Conservation (phyloP, 2,797 vertebrate species). For the Sciurus vulgaris region DNA sequence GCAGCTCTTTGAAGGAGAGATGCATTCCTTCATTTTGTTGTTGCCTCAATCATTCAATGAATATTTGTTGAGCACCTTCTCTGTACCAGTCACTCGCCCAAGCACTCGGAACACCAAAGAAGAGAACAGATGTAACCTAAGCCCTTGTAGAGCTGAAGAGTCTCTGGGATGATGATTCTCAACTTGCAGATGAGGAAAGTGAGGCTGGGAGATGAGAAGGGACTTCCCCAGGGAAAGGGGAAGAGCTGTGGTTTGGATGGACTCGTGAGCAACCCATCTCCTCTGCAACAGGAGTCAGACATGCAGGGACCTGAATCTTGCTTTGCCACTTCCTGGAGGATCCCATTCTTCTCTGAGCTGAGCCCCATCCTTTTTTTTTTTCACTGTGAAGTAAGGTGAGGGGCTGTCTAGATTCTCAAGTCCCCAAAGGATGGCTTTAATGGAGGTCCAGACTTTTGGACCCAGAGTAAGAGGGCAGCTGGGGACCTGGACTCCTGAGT, state of each 20-base stretch:
- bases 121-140: not conserved
- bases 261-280: not conserved
- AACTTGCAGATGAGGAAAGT: not conserved
- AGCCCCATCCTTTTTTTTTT: not conserved
- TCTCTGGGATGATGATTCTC: not conserved
- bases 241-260: not conserved
- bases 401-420: not conserved
- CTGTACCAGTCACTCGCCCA: not conserved
- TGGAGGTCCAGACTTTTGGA: not conserved
- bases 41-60: not conserved
- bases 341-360: not conserved
- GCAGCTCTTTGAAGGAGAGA: not conserved
- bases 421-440: not conserved
- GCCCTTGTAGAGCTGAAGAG: not conserved
- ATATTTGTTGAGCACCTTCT: not conserved
- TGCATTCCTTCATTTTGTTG: not conserved
- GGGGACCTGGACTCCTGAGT: not conserved
- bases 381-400: not conserved
- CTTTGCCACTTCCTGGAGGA: not conserved
- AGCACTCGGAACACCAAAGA: not conserved
- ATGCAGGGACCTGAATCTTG: not conserved
- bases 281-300: not conserved
- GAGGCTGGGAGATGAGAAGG: not conserved
- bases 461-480: not conserved
- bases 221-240: not conserved